These are phyloP conservation scores for Apodemus sylvaticus DNA, from an alignment of 2,113 vertebrate species.

Conservation along the genomic window DNA sequence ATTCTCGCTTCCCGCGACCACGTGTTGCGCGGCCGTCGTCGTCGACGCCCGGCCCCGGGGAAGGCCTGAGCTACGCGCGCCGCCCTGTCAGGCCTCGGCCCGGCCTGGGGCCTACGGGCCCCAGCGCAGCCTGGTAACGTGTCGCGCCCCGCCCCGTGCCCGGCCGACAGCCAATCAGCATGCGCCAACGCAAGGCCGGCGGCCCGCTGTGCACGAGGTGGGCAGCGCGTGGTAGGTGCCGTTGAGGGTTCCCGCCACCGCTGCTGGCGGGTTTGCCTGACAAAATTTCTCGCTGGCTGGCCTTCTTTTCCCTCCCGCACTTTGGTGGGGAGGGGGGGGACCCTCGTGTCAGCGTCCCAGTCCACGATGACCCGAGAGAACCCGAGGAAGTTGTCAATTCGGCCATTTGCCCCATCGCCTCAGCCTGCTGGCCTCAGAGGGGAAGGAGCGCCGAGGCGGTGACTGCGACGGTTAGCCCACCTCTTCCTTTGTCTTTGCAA, in stretches of 20 bases:
- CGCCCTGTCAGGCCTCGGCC: neutral
- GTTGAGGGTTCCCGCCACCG: constrained; percentile 70
- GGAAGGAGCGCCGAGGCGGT: constrained; percentile 63
- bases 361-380: constrained; percentile 62
- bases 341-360: constrained; percentile 5
- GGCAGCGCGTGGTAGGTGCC: constrained; percentile 6
- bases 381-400: constrained; percentile 50
- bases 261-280: constrained; percentile 58
- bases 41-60: neutral
- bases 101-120: neutral
- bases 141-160: neutral
- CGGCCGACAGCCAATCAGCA: constrained; percentile 61
- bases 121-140: neutral
- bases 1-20: accelerated
- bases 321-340: constrained; percentile 76
- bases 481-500: neutral
- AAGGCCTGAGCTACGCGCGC: neutral
- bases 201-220: neutral
- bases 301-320: constrained; percentile 78
- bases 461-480: constrained; percentile 70
- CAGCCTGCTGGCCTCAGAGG: constrained; percentile 58
- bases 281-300: constrained; percentile 76
- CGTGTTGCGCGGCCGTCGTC: neutral
- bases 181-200: neutral
- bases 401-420: constrained; percentile 52